Percentiles rank a stretch among this genome's conserved stretches.
Evolutionary conservation across 2,797 vertebrate genomes (phyloP).

Genomic region (Melanotaenia maccullochi): DNA sequence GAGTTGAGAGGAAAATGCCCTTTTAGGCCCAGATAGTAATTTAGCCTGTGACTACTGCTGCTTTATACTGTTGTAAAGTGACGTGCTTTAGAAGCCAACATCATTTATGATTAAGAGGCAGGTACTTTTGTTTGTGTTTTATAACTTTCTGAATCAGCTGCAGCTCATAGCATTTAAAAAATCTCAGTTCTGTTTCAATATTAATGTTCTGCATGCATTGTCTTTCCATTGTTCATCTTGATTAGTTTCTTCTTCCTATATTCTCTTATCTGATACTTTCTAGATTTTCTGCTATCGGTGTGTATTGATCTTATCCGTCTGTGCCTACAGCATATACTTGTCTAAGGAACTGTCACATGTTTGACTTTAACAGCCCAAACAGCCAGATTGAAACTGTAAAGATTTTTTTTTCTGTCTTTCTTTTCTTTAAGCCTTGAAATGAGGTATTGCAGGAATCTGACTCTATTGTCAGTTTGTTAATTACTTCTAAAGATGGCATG

Average conservation of each 20-base stretch:
- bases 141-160: not conserved
- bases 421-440: not conserved
- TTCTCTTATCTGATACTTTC: constrained; percentile 7
- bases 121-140: not conserved
- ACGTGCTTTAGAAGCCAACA: not conserved
- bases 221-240: constrained; percentile 1
- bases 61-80: constrained; percentile 1
- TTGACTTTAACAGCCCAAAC: not conserved
- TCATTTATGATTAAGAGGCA: not conserved
- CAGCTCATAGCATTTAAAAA: not conserved
- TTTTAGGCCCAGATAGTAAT: constrained; percentile 46
- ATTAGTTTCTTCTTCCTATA: constrained; percentile 2
- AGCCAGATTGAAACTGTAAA: not conserved
- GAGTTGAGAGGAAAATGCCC: constrained; percentile 24
- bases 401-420: not conserved
- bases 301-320: constrained; percentile 26
- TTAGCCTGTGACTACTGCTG: constrained; percentile 8
- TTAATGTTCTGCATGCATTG: constrained; percentile 8
- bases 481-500: not conserved
- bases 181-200: constrained; percentile 8
- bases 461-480: not conserved
- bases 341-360: constrained; percentile 6
- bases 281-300: not conserved
- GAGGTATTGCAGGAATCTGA: not conserved
- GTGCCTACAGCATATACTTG: constrained; percentile 19